These are phyloP conservation scores for Notolepis coatsorum DNA, from an alignment of 2,797 vertebrate genomes.

Conservation along the genomic window DNA sequence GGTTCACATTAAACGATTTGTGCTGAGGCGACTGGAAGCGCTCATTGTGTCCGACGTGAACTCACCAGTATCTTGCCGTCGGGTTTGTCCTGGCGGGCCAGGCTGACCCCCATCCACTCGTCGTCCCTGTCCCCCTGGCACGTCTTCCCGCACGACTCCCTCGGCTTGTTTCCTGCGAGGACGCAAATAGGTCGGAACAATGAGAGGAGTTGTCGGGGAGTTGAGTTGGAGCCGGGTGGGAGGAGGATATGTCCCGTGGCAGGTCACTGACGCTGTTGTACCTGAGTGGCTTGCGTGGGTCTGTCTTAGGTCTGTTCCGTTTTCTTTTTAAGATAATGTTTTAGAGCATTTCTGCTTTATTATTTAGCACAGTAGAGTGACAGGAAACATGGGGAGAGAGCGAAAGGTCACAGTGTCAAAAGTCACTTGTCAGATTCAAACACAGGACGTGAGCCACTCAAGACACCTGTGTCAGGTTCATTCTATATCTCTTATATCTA, in stretches of 20 bases:
- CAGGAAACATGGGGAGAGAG: too few relatives aligned
- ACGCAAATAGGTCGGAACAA: slow-evolving; percentile 48
- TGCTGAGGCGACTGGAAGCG: slow-evolving; percentile 16
- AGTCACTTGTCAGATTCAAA: too few relatives aligned
- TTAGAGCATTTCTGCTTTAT: too few relatives aligned
- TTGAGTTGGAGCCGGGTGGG: slow-evolving; percentile 50
- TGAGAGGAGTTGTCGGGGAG: slow-evolving; percentile 45
- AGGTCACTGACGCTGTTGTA: slow-evolving; percentile 17
- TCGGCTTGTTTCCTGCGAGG: slow-evolving; percentile 90
- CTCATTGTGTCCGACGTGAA: slow-evolving; percentile 9
- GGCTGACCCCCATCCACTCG: slow-evolving; percentile 98
- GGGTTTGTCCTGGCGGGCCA: slow-evolving; percentile 90
- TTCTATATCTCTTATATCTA: slow-evolving; percentile 22
- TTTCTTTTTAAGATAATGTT: too few relatives aligned
- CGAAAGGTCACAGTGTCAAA: too few relatives aligned
- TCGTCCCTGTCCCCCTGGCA: slow-evolving; percentile 93
- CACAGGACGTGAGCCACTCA: too few relatives aligned
- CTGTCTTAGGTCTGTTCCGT: too few relatives aligned
- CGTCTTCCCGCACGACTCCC: slow-evolving; percentile 93
- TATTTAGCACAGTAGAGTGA: too few relatives aligned
- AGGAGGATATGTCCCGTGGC: slow-evolving; percentile 42
- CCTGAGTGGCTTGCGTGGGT: too few relatives aligned
- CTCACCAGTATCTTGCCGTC: slow-evolving; percentile 93
- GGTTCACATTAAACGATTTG: slow-evolving; percentile 52
- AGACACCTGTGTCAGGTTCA: slow-evolving; percentile 2